Base-by-base conservation (phyloP, 2,888 invertebrate genomes). In the Busseola fusca region DNA sequence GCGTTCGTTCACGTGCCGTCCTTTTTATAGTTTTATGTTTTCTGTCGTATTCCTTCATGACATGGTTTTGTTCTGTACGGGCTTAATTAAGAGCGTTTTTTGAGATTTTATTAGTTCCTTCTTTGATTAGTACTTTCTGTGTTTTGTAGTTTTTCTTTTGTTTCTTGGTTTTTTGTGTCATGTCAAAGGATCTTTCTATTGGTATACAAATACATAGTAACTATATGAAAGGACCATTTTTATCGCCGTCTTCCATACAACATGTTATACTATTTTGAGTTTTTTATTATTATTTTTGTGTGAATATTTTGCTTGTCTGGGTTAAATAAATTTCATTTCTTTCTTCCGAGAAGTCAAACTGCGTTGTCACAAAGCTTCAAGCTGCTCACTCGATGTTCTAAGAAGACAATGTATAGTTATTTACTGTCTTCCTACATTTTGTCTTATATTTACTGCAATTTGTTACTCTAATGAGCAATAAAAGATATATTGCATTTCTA, bases 11-110 rank as follows among this genome's bases (percentile, higher is more conserved):
- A 90, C 90, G 91, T 91, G 90, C 82, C 81, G 84, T 83, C 64
- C 78, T 81, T 80, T 84, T 89, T 89, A 89, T 90, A 88, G 87
- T 88, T 89, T 89, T 88, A 88, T 88, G 87, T 88, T 87, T 86
- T 79, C 81, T 76, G 74, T 54, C 74, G 83, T 81, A 87, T 88
- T 88, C 85, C 80, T 77, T 67, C 75, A 70, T 82, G 69, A 76
- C 74, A 80, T 76, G 66, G 63, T 72, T 76, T 74, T 63, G 56
- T 72, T 65, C 60, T 76, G 60, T 80, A 76, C 74, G 65, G 69
- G 69, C 72, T 79, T 84, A 83, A 84, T 83, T 84, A 83, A 76
- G 58, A 74, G 64, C 37, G 21, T 73, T 72, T 80, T 40, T 71
- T 76, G 67, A 66, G 58, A 58, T 76, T 80, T 78, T 78, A 74